These are phyloP conservation scores for Drosophila yakuba DNA, from an alignment of 1,140 invertebrate genomes.

Conservation along the genomic window DNA sequence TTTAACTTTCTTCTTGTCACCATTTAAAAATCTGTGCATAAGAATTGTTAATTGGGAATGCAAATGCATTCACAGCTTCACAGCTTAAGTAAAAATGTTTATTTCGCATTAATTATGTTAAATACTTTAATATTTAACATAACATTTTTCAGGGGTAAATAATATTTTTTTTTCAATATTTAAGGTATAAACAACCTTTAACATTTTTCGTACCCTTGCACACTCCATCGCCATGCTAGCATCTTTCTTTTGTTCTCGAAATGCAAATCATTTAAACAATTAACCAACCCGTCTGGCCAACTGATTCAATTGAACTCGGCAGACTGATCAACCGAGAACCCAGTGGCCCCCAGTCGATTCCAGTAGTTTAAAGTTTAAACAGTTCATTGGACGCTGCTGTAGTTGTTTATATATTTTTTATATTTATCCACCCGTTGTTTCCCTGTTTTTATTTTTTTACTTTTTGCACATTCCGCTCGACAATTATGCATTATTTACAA, in stretches of 20 bases:
- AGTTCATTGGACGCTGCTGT: conserved; percentile 46
- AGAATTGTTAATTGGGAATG: not conserved
- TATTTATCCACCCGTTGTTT: conserved; percentile 13
- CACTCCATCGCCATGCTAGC: not conserved
- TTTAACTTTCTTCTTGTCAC: not conserved
- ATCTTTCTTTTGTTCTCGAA: conserved; percentile 7
- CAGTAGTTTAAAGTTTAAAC: conserved; percentile 57
- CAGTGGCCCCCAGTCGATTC: not conserved
- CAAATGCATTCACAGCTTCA: no score
- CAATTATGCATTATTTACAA: conserved; percentile 83
- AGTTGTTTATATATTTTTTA: conserved; percentile 12
- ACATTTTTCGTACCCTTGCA: no score
- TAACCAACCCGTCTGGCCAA: conserved; percentile 47
- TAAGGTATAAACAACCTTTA: no score
- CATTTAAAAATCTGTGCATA: not conserved
- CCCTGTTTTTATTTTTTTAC: conserved; percentile 2
- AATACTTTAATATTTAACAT: not conserved
- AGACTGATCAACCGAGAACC: conserved; percentile 41
- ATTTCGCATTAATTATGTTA: no score
- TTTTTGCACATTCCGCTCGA: conserved; percentile 50
- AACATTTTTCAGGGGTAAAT: not conserved
- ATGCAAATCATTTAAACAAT: conserved; percentile 63
- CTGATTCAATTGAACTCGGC: conserved; percentile 71
- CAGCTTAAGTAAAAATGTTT: no score
- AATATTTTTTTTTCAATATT: no score